Percentiles rank a stretch among this genome's conserved stretches.
These are phyloP conservation scores for Diarsia dahlii DNA, from an alignment of 2,888 invertebrate species.

Conservation along the genomic window DNA sequence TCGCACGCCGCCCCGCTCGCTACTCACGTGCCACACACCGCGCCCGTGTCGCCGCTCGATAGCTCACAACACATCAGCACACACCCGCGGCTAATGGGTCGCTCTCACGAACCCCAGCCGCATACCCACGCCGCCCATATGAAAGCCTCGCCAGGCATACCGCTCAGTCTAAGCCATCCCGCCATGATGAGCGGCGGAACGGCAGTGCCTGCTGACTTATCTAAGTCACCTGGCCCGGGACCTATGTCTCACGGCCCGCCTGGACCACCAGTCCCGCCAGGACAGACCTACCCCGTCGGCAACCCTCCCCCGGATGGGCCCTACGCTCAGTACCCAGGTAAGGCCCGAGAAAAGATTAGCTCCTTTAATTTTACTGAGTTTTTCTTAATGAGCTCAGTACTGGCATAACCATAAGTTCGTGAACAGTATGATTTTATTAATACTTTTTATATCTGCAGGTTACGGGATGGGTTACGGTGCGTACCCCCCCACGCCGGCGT, in stretches of 20 bases:
- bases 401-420: neutral
- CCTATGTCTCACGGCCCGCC: slow-evolving; percentile 70
- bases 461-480: slow-evolving; percentile 86
- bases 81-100: slow-evolving; percentile 47
- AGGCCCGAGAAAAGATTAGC: slow-evolving; percentile 1
- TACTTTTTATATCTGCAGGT: slow-evolving; percentile 70
- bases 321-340: slow-evolving; percentile 87
- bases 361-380: neutral
- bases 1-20: slow-evolving; percentile 38
- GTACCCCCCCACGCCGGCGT: slow-evolving; percentile 86
- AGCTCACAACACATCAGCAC: slow-evolving; percentile 33
- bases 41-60: slow-evolving; percentile 64
- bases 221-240: slow-evolving; percentile 66
- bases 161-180: slow-evolving; percentile 75
- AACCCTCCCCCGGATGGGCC: slow-evolving; percentile 80
- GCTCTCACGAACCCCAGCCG: slow-evolving; percentile 45
- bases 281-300: slow-evolving; percentile 74
- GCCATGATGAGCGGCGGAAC: slow-evolving; percentile 76
- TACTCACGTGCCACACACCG: slow-evolving; percentile 64
- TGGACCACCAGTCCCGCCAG: slow-evolving; percentile 65
- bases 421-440: neutral
- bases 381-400: neutral
- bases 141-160: slow-evolving; percentile 61
- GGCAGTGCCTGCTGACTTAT: slow-evolving; percentile 68
- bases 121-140: slow-evolving; percentile 62